Percentiles rank a stretch among this genome's conserved stretches.
Evolutionary conservation across 2,888 invertebrate species (phyloP).

Genomic region (Rambutsinella grinnellia): DNA sequence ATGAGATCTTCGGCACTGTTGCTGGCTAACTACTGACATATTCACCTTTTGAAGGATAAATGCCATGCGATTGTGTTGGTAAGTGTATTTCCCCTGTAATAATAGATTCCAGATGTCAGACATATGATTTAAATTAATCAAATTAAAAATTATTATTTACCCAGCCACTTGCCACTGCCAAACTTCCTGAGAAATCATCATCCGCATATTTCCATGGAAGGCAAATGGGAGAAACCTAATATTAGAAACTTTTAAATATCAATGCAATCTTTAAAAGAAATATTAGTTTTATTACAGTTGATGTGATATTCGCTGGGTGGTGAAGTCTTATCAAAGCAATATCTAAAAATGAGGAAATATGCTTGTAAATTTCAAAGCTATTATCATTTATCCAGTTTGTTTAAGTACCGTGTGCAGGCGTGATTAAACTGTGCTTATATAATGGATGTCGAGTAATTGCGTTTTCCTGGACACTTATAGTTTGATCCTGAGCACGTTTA

Average conservation of each 20-base stretch:
- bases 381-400: constrained; percentile 26
- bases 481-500: constrained; percentile 6
- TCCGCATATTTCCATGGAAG: constrained; percentile 56
- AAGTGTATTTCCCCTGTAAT: background rate
- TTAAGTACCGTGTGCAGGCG: constrained; percentile 35
- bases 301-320: constrained; percentile 8
- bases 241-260: background rate
- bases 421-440: constrained; percentile 19
- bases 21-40: constrained; percentile 49
- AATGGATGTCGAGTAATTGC: constrained; percentile 9
- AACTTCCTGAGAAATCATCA: constrained; percentile 36
- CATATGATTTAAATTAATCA: background rate
- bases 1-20: constrained; percentile 29
- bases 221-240: constrained; percentile 50
- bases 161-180: constrained; percentile 52
- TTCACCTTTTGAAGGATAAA: constrained; percentile 38
- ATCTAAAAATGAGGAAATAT: constrained; percentile 59
- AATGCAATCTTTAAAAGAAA: background rate
- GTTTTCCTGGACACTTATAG: no score
- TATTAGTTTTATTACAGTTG: constrained; percentile 10
- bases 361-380: background rate
- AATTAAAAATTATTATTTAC: constrained; percentile 21
- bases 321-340: constrained; percentile 37
- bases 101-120: background rate
- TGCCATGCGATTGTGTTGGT: no score